phyloP scores from a whole-genome alignment of 1,140 invertebrate genomes.

The Chironomus striatipennis region DNA sequence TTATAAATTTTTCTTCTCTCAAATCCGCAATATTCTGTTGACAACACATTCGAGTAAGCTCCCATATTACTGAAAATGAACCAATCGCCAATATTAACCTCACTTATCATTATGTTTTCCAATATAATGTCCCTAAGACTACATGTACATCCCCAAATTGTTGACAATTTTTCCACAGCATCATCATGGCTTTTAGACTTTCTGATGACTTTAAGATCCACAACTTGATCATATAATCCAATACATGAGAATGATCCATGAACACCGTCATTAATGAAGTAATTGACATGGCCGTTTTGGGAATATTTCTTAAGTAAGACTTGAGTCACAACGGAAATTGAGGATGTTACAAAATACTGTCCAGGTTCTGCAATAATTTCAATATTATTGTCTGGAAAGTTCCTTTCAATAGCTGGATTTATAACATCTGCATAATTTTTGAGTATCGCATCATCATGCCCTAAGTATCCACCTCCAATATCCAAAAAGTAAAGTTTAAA shows the following conservation, averaged over 20 bases:
- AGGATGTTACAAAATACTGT: constrained; percentile 88
- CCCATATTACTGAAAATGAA: constrained; percentile 82
- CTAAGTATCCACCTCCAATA: constrained; percentile 81
- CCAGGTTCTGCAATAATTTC: constrained; percentile 93
- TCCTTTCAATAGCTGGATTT: constrained; percentile 66
- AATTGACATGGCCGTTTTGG: not conserved
- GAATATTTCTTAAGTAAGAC: constrained; percentile 27
- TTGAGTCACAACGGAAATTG: constrained; percentile 80
- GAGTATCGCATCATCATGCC: constrained; percentile 41
- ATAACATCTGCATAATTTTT: constrained; percentile 42
- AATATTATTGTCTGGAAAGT: constrained; percentile 63
- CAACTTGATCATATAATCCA: too few species aligned
- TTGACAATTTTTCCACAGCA: not conserved
- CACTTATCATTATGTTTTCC: constrained; percentile 54
- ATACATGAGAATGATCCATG: too few species aligned
- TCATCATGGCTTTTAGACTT: not conserved
- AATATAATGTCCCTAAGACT: constrained; percentile 80
- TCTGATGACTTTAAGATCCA: not conserved
- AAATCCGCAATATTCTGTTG: constrained; percentile 81
- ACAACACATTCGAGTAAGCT: constrained; percentile 78
- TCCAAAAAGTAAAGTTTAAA: constrained; percentile 67
- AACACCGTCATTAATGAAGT: not conserved
- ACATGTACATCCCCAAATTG: constrained; percentile 85
- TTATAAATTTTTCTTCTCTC: too few species aligned
- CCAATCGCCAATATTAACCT: constrained; percentile 70